Conservation (phyloP, 1,140 invertebrate species). For the Bombus polaris region DNA sequence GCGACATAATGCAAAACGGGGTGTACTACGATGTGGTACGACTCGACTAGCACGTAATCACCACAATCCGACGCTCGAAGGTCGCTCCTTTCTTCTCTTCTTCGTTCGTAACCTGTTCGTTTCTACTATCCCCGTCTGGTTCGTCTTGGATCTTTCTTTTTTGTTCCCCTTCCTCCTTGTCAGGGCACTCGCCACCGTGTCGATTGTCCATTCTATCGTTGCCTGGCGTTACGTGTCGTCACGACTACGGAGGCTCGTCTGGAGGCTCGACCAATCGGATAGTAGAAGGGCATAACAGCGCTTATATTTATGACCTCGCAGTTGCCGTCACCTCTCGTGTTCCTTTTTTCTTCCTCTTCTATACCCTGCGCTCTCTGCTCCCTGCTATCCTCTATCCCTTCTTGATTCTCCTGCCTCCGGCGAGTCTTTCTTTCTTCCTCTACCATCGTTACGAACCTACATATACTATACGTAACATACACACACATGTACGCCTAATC, state of each 20-base stretch:
- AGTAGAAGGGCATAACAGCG: slow-evolving; percentile 52
- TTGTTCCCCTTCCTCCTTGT: slow-evolving; percentile 18
- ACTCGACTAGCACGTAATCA: slow-evolving; percentile 11
- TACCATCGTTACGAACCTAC: background rate
- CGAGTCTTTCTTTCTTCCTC: background rate
- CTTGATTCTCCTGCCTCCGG: too few species aligned
- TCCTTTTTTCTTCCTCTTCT: slow-evolving; percentile 18
- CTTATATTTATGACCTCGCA: slow-evolving; percentile 43
- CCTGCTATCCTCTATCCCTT: background rate
- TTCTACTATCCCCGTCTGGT: slow-evolving; percentile 7
- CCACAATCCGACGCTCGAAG: slow-evolving; percentile 36
- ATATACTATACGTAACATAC: background rate
- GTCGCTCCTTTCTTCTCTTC: slow-evolving; percentile 42
- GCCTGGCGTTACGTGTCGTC: slow-evolving; percentile 43
- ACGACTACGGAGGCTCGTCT: slow-evolving; percentile 69
- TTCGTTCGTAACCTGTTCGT: background rate
- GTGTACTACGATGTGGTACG: background rate
- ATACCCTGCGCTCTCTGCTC: background rate
- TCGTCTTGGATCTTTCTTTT: slow-evolving; percentile 23
- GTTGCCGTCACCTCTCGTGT: background rate
- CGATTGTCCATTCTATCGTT: slow-evolving; percentile 7
- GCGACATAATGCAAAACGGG: background rate
- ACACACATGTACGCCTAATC: background rate
- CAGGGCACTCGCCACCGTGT: background rate
- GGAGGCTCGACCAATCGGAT: slow-evolving; percentile 66